phyloP scores from a whole-genome alignment of 2,797 vertebrate species.

The Eidolon dupreanum region DNA sequence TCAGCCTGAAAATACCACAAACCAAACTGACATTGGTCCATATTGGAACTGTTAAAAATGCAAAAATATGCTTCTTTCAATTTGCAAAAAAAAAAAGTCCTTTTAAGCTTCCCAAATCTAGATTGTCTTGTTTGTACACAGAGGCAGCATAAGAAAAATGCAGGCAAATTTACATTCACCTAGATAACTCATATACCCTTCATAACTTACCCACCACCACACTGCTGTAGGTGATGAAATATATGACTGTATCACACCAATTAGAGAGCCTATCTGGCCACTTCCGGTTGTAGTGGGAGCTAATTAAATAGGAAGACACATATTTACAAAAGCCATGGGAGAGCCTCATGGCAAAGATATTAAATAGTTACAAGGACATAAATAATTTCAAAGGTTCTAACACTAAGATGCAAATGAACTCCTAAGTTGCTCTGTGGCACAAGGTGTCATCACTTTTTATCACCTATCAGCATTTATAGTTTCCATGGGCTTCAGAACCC shows the following conservation, averaged over 20 bases:
- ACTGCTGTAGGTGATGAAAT: rapidly evolving
- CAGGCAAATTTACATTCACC: not conserved
- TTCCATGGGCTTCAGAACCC: not conserved
- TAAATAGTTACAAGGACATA: slow-evolving; percentile 72
- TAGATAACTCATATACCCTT: not conserved
- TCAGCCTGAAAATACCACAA: slow-evolving; percentile 37
- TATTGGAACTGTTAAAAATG: not conserved
- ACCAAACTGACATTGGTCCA: not conserved
- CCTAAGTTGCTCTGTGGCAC: not conserved
- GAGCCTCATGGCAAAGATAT: slow-evolving; percentile 42
- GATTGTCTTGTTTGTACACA: not conserved
- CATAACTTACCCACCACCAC: not conserved
- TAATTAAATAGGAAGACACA: slow-evolving; percentile 59
- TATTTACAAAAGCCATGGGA: slow-evolving; percentile 45
- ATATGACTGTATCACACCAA: not conserved
- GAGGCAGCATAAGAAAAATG: not conserved
- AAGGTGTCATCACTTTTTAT: not conserved
- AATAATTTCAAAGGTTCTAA: slow-evolving; percentile 61
- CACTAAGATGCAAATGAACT: slow-evolving; percentile 6
- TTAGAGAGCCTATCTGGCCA: not conserved
- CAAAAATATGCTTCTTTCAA: slow-evolving; percentile 41
- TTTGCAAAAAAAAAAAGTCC: not conserved
- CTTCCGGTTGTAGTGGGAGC: not conserved
- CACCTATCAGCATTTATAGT: not conserved
- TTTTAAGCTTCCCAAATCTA: not conserved